Percentiles rank a stretch among this genome's conserved stretches.
Evolutionary conservation across 2,113 vertebrate genomes (phyloP).

Genomic region (Mugil cephalus): DNA sequence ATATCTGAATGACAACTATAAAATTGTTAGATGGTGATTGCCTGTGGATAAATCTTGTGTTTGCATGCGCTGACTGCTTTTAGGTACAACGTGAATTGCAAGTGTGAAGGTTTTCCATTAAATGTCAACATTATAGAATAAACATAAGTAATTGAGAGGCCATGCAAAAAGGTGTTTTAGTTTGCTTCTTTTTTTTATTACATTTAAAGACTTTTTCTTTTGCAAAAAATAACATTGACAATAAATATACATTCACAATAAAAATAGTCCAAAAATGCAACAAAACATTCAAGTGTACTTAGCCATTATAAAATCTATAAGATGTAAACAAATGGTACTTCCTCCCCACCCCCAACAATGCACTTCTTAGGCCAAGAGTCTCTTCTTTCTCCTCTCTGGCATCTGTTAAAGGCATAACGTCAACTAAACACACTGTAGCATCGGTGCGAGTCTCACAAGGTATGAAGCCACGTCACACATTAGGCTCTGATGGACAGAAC

Average conservation of each 20-base stretch:
- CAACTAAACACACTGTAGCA: conserved; percentile 70
- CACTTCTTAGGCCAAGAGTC: conserved; percentile 40
- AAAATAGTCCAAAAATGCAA: conserved; percentile 74
- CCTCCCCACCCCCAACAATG: conserved; percentile 18
- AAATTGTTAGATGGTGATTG: not conserved
- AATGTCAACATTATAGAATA: not conserved
- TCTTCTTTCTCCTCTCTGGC: conserved; percentile 16
- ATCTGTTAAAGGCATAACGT: conserved; percentile 66
- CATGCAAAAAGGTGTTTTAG: conserved; percentile 2
- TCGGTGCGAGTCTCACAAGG: conserved; percentile 58
- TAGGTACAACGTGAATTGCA: accelerated
- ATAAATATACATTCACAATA: conserved; percentile 84
- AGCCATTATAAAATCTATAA: conserved; percentile 63
- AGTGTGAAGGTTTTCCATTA: no score
- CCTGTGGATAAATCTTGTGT: no score
- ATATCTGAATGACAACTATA: not conserved
- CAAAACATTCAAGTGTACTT: conserved; percentile 76
- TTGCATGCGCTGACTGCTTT: not conserved
- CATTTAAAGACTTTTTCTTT: conserved; percentile 40
- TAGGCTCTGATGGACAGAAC: conserved; percentile 62
- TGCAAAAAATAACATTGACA: conserved; percentile 68
- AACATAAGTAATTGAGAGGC: not conserved
- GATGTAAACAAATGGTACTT: conserved; percentile 79
- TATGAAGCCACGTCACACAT: conserved; percentile 72
- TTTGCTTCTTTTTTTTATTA: conserved; percentile 43